A percentile compares a stretch with the other conserved stretches of the same genome.
Conservation (phyloP, 2,113 vertebrate genomes). For the Istiophorus platypterus region DNA sequence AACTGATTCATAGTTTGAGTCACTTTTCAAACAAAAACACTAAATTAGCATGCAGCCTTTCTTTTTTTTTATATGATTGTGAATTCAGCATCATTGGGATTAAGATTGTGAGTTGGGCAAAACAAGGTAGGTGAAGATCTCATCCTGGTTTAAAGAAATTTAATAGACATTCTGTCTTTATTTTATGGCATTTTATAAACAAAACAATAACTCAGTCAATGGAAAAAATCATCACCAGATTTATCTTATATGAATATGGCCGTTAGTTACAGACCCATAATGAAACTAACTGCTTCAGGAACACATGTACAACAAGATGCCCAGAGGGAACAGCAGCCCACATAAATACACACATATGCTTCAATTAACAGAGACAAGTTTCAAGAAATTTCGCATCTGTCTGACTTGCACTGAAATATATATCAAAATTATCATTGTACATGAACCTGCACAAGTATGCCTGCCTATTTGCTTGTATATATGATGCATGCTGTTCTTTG, state of each 20-base stretch:
- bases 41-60: neutral
- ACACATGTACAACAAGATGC: constrained; percentile 1
- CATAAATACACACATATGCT: neutral
- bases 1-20: neutral
- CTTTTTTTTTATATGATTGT: neutral
- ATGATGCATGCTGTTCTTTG: constrained; percentile 31
- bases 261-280: neutral
- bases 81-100: neutral
- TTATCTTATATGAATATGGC: neutral
- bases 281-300: neutral
- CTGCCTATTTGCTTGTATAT: neutral
- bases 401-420: neutral
- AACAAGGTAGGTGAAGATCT: neutral
- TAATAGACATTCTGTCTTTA: neutral
- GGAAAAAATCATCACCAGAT: neutral
- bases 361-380: neutral
- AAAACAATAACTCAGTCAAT: neutral
- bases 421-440: neutral
- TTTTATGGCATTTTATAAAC: neutral
- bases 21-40: neutral
- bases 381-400: neutral
- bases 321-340: neutral
- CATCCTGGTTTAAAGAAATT: neutral
- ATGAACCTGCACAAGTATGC: neutral
- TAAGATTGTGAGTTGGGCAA: neutral